Percentiles rank a stretch among this genome's conserved stretches.
Evolutionary conservation across 2,113 vertebrate genomes (phyloP).

Genomic region (Rhinopomastus cyanomelas): DNA sequence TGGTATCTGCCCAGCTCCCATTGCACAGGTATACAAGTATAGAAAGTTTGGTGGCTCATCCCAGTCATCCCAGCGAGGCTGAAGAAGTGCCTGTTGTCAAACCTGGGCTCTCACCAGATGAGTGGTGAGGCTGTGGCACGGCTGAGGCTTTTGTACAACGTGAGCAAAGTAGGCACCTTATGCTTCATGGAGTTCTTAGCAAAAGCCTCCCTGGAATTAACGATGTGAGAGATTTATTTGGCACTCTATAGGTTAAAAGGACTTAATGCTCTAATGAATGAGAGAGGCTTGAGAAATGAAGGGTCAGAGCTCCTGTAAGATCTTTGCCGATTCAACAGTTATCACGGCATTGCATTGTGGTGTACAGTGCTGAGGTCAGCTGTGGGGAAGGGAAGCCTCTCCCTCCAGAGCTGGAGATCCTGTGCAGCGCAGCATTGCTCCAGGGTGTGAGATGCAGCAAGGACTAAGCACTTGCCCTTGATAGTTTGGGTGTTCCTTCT

Average conservation of each 20-base stretch:
- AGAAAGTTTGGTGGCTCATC: neutral
- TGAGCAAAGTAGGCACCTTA: neutral
- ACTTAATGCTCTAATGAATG: neutral
- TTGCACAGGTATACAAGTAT: neutral
- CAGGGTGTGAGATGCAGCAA: neutral
- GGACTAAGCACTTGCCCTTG: neutral
- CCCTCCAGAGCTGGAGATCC: neutral
- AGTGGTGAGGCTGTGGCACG: fast-evolving
- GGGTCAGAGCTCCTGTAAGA: neutral
- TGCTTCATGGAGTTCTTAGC: neutral
- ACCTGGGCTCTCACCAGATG: neutral
- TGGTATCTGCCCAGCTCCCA: neutral
- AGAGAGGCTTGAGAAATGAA: neutral
- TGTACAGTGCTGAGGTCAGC: neutral
- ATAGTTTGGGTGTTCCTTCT: neutral
- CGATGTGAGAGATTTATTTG: neutral
- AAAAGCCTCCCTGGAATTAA: neutral
- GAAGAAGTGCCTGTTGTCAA: neutral
- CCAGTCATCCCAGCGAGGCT: neutral
- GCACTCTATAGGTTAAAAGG: neutral
- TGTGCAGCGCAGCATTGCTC: neutral
- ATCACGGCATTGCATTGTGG: fast-evolving
- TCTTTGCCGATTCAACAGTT: neutral
- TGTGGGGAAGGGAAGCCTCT: neutral
- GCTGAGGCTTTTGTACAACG: neutral